Evolutionary conservation across 2,113 vertebrate genomes (phyloP).

Genomic region (Oryzias javanicus): DNA sequence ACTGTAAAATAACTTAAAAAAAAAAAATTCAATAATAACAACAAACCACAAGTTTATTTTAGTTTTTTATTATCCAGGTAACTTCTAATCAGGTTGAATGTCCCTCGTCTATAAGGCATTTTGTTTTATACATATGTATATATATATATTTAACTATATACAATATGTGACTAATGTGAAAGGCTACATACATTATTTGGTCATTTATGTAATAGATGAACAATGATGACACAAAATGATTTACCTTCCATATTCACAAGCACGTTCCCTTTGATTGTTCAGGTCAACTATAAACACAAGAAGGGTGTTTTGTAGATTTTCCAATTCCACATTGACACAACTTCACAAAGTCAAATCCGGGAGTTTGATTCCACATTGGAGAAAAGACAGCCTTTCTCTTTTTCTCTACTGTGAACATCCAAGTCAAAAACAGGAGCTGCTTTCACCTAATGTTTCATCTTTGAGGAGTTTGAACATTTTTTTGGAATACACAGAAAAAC

Average conservation of each 20-base stretch:
- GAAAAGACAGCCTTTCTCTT: slow-evolving; percentile 21
- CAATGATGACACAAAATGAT: slow-evolving; percentile 63
- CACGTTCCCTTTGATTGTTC: slow-evolving; percentile 36
- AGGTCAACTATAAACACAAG: slow-evolving; percentile 57
- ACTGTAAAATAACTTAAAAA: neutral
- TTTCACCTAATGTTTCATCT: neutral
- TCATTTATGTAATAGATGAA: slow-evolving; percentile 74
- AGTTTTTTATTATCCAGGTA: slow-evolving; percentile 68
- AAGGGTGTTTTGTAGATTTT: slow-evolving; percentile 45
- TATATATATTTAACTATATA: slow-evolving; percentile 60
- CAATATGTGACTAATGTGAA: slow-evolving; percentile 72
- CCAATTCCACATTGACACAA: slow-evolving; percentile 49
- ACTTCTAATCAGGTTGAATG: slow-evolving; percentile 75
- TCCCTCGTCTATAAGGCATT: slow-evolving; percentile 80
- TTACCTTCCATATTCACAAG: slow-evolving; percentile 59
- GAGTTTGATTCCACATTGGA: slow-evolving; percentile 52
- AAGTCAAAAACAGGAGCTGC: slow-evolving; percentile 11
- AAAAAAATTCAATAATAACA: slow-evolving; percentile 1
- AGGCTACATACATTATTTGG: slow-evolving; percentile 81
- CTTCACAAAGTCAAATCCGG: slow-evolving; percentile 48
- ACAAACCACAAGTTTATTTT: slow-evolving; percentile 38
- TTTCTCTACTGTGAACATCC: slow-evolving; percentile 34
- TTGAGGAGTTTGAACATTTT: neutral
- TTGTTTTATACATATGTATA: slow-evolving; percentile 58
- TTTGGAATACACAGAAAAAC: too few species aligned